Conservation (phyloP, 2,888 invertebrate genomes). For the Chamaedrilus cognettii region DNA sequence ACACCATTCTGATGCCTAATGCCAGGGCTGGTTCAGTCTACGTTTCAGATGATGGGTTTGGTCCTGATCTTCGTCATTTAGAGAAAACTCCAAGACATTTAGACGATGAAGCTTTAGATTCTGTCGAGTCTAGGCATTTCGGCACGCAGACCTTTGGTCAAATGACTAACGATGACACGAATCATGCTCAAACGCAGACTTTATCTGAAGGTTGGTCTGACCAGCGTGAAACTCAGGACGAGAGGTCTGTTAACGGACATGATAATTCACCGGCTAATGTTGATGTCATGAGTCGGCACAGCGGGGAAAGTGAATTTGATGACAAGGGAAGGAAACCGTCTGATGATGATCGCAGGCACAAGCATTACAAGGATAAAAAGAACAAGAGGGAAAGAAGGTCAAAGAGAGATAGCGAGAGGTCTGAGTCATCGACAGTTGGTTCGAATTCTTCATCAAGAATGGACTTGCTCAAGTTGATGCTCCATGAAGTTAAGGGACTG, state of each 20-base stretch:
- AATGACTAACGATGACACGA: slow-evolving; percentile 3
- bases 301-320: neutral
- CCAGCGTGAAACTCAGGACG: neutral
- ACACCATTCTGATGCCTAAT: neutral
- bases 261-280: too few species aligned
- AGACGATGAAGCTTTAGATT: too few species aligned
- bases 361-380: neutral
- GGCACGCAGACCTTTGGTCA: slow-evolving; percentile 20
- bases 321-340: neutral
- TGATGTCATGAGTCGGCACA: neutral
- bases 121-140: slow-evolving; percentile 1
- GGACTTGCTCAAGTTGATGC: slow-evolving; percentile 11
- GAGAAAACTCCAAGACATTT: too few species aligned
- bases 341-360: neutral
- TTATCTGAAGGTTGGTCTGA: neutral
- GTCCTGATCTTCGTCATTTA: neutral
- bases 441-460: neutral
- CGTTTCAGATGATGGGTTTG: neutral
- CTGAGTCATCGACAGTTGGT: slow-evolving; percentile 7
- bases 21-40: neutral
- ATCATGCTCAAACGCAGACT: neutral
- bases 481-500: slow-evolving; percentile 1
- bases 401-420: neutral
- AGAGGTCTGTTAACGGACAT: too few species aligned
- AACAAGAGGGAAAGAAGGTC: neutral